Evolutionary conservation across 2,113 vertebrate genomes (phyloP).

Genomic region (Prietella phreatophila): DNA sequence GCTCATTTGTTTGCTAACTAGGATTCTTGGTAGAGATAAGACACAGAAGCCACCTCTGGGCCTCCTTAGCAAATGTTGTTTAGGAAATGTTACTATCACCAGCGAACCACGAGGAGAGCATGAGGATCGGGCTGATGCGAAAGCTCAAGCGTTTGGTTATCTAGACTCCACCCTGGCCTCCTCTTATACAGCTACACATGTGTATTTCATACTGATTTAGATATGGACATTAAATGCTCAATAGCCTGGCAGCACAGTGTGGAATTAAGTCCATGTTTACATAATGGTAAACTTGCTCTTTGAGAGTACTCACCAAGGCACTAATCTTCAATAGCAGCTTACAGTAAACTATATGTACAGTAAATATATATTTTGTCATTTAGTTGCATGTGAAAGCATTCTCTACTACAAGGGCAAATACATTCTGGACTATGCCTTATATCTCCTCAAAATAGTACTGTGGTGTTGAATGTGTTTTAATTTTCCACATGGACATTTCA

Average conservation of each 20-base stretch:
- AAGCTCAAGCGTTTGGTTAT: slow-evolving; percentile 20
- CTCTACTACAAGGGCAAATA: slow-evolving; percentile 28
- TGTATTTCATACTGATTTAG: slow-evolving; percentile 24
- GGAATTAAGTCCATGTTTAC: slow-evolving; percentile 35
- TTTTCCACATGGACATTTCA: slow-evolving; percentile 5
- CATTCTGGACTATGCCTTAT: slow-evolving; percentile 17
- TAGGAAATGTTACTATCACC: slow-evolving; percentile 42
- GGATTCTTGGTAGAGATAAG: slow-evolving; percentile 27
- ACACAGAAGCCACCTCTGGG: slow-evolving; percentile 41
- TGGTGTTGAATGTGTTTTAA: slow-evolving; percentile 22
- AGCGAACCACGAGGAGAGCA: slow-evolving; percentile 26
- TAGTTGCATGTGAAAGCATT: slow-evolving; percentile 33
- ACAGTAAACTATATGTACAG: slow-evolving; percentile 16
- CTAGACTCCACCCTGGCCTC: slow-evolving; percentile 18
- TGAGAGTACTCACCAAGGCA: slow-evolving; percentile 23
- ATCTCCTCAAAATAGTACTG: slow-evolving; percentile 15
- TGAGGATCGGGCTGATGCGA: slow-evolving; percentile 23
- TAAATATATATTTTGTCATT: slow-evolving; percentile 3
- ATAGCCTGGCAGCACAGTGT: slow-evolving; percentile 25
- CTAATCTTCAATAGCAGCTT: slow-evolving; percentile 26
- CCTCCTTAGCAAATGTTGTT: slow-evolving; percentile 40
- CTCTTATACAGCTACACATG: slow-evolving; percentile 34
- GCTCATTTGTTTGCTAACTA: slow-evolving; percentile 38
- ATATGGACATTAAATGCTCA: slow-evolving; percentile 9
- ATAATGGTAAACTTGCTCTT: slow-evolving; percentile 32